A percentile compares a stretch with the other conserved stretches of the same genome.
These are phyloP conservation scores for Adelognathus sp. DNA, from an alignment of 2,888 invertebrate species.

Conservation along the genomic window DNA sequence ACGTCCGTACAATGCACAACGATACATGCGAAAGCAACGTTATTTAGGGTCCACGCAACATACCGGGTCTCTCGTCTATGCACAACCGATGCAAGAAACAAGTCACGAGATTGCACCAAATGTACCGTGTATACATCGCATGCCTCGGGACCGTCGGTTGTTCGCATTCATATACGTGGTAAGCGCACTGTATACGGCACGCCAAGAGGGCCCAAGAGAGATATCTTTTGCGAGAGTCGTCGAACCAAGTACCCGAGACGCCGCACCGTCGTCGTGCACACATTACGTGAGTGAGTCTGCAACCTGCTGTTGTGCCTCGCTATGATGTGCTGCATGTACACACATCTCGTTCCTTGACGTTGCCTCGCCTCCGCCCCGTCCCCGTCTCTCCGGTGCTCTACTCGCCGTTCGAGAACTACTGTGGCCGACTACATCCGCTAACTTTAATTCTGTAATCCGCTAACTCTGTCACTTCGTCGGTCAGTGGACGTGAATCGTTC, in stretches of 20 bases:
- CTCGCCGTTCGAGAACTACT: constrained; percentile 37
- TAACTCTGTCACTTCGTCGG: constrained; percentile 66
- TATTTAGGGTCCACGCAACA: neutral
- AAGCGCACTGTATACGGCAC: too few species aligned
- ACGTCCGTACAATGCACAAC: neutral
- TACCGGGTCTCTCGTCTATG: neutral
- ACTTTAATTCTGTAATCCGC: constrained; percentile 56
- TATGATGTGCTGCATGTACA: too few species aligned
- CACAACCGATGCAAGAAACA: neutral
- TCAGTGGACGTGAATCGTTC: constrained; percentile 59
- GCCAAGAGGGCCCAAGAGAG: neutral
- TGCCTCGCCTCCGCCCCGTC: constrained; percentile 19
- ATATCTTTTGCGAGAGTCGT: neutral
- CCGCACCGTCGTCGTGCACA: neutral
- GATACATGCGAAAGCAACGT: neutral
- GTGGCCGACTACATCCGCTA: constrained; percentile 49
- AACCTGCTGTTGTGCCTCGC: constrained; percentile 49
- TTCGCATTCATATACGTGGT: too few species aligned
- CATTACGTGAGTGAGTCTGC: constrained; percentile 47
- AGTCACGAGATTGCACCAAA: neutral
- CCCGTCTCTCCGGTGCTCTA: too few species aligned
- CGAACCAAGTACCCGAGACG: neutral
- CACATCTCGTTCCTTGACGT: neutral
- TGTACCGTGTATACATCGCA: neutral
- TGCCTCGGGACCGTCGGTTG: too few species aligned